Evolutionary conservation across 2,888 invertebrate genomes (phyloP), one percentile per base, ranked within the genome.

Genomic region (Caenorhabditis sulstoni): DNA sequence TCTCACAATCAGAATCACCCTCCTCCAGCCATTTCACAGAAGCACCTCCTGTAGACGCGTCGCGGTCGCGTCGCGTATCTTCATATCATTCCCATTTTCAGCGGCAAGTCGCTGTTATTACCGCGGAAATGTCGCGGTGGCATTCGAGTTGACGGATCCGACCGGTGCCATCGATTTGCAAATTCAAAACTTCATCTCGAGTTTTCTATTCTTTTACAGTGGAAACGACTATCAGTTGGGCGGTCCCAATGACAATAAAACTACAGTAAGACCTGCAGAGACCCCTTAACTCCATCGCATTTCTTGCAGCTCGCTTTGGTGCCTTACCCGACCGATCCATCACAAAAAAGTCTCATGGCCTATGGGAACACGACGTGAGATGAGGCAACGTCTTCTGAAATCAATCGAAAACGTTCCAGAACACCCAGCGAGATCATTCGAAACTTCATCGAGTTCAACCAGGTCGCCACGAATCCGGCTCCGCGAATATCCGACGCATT

Each of bases 51-150:
- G n/a, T n/a, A n/a, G n/a, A n/a, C 3, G 29, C 29, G 29, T 29
- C 29, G 29, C 29, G 29, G 29, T 29, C 29, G 29, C 29, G 29
- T 29, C 29, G 29, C 29, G 29, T n/a, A n/a, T n/a, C 29, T 29
- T 7, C 29, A 3, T 29, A 7, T 29, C 1, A 11, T 22, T 20
- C 22, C 22, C 49, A 3, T 49, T 49, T 22, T 22, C 11, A 11
- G 22, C 8, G 11, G 44, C 3, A 44, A 20, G 4, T 8, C 49
- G 22, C 20, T 52, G 52, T 52, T 52, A 23, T 18, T 52, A 23
- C 52, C 52, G 52, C 29, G 23, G 29, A 23, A 53, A 53, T 18
- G 53, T 53, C 1, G 53, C 53, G 1, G 53, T 53, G 5, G 53
- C 53, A 3, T 53, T 53, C 18, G 53, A 53, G n/a, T 16, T 53